These are phyloP conservation scores for Automeris io DNA, from an alignment of 2,888 invertebrate species.

Conservation along the genomic window DNA sequence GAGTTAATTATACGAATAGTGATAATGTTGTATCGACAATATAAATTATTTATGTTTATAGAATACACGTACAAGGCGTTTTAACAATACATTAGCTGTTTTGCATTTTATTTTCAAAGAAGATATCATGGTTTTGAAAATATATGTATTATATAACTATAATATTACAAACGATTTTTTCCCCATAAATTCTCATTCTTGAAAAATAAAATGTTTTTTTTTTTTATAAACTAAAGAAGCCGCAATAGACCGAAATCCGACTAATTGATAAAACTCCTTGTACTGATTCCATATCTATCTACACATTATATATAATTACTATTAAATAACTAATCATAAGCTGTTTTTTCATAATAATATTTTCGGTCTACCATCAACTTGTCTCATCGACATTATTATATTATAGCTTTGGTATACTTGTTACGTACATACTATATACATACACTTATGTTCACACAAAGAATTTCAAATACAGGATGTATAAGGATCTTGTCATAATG, in stretches of 20 bases:
- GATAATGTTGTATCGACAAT: background rate
- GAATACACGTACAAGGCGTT: background rate
- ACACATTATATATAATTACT: background rate
- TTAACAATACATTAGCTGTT: background rate
- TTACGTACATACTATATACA: too few species aligned
- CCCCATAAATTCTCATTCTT: too few species aligned
- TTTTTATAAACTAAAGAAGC: too few species aligned
- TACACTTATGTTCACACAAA: too few species aligned
- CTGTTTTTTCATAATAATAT: conserved; percentile 1
- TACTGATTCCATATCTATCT: background rate
- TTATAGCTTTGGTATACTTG: background rate
- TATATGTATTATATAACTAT: too few species aligned
- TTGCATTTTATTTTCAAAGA: too few species aligned
- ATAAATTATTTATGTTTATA: background rate
- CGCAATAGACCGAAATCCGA: too few species aligned
- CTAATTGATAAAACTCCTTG: background rate
- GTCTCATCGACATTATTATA: background rate
- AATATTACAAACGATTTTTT: too few species aligned
- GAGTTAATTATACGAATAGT: background rate
- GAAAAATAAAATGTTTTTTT: too few species aligned
- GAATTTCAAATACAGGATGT: too few species aligned
- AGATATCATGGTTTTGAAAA: too few species aligned
- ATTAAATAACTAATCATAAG: background rate
- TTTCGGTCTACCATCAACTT: background rate
- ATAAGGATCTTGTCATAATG: too few species aligned